These are phyloP conservation scores for Oryzias celebensis DNA, from an alignment of 2,113 vertebrate species.

Conservation along the genomic window DNA sequence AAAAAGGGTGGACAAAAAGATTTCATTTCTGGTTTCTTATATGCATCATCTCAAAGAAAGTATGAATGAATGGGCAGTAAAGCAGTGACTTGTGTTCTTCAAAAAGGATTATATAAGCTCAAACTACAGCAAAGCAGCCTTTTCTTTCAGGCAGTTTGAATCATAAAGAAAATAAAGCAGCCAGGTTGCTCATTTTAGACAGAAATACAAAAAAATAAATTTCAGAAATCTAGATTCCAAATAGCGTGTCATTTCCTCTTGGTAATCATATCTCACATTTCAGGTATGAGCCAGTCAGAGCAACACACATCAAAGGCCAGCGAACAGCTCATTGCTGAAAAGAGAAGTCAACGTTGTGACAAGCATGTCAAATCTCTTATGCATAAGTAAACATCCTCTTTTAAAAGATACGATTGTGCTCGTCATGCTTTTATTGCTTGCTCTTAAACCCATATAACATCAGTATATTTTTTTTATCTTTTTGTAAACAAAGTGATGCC, in stretches of 20 bases:
- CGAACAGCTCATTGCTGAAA: slow-evolving; percentile 32
- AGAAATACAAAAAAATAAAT: background rate
- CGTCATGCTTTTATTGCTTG: slow-evolving; percentile 8
- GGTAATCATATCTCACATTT: slow-evolving; percentile 28
- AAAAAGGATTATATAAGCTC: too few relatives aligned
- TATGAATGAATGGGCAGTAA: too few relatives aligned
- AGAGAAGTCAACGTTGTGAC: slow-evolving; percentile 58
- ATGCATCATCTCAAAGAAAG: too few relatives aligned
- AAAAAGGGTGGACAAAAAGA: slow-evolving; percentile 37
- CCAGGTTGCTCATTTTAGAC: too few relatives aligned
- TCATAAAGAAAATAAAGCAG: background rate
- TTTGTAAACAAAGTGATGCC: background rate
- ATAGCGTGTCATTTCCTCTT: slow-evolving; percentile 3
- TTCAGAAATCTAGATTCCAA: background rate
- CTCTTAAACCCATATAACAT: background rate
- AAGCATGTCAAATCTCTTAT: slow-evolving; percentile 63
- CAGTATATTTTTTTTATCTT: background rate
- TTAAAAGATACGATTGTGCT: slow-evolving; percentile 63
- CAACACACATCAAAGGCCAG: slow-evolving; percentile 20
- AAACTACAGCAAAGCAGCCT: too few relatives aligned
- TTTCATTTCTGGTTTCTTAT: slow-evolving; percentile 32
- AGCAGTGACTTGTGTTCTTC: too few relatives aligned
- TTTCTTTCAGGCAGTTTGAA: too few relatives aligned
- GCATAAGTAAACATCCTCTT: slow-evolving; percentile 55
- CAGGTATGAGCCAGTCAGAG: slow-evolving; percentile 4